Conservation (phyloP, 2,113 vertebrate species). For the Nymphicus hollandicus region DNA sequence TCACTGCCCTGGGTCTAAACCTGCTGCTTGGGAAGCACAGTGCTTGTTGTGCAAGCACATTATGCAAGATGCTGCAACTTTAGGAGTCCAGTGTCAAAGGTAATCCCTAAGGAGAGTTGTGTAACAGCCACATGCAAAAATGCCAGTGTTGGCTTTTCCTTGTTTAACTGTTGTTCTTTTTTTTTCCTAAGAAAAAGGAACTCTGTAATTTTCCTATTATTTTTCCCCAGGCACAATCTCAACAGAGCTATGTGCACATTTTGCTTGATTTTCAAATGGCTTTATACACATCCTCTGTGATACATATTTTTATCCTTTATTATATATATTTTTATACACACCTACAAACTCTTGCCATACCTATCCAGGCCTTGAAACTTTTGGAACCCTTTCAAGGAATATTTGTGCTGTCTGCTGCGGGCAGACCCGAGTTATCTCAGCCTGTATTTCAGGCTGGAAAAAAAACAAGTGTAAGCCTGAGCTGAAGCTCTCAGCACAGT, state of each 20-base stretch:
- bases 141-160: not conserved
- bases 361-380: not conserved
- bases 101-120: slow-evolving; percentile 15
- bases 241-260: not conserved
- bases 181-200: not conserved
- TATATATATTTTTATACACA: not conserved
- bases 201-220: not conserved
- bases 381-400: not conserved
- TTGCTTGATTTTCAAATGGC: not conserved
- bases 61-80: slow-evolving; percentile 24
- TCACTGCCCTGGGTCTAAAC: not conserved
- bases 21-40: not conserved
- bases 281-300: not conserved
- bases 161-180: not conserved
- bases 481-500: not conserved
- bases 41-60: not conserved
- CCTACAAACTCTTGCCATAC: not conserved
- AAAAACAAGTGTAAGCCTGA: not conserved
- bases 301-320: not conserved
- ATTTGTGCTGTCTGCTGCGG: not conserved
- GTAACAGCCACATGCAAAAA: slow-evolving; percentile 8
- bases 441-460: not conserved
- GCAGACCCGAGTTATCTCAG: slow-evolving; percentile 10
- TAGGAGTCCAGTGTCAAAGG: not conserved
- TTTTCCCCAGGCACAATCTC: not conserved